A percentile compares a stretch with the other conserved stretches of the same genome.
Conservation (phyloP, 2,888 invertebrate genomes). For the Serripes groenlandicus region DNA sequence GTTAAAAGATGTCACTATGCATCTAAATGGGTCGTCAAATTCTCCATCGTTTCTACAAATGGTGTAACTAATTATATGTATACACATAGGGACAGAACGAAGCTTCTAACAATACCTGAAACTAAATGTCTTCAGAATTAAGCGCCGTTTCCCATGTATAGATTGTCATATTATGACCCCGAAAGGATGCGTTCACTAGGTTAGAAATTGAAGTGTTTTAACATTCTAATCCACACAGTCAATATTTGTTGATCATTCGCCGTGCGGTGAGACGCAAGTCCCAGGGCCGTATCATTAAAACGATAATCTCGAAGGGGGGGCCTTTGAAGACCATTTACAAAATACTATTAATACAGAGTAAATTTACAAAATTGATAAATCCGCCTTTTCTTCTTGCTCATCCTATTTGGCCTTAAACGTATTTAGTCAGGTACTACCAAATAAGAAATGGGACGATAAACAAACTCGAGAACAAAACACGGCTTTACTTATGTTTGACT, state of each 20-base stretch:
- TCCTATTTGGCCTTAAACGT: neutral
- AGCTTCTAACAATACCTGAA: no score
- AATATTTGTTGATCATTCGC: constrained; percentile 12
- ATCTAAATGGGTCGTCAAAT: no score
- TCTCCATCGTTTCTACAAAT: no score
- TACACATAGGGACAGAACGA: no score
- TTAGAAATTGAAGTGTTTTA: constrained; percentile 16
- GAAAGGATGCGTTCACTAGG: constrained; percentile 16
- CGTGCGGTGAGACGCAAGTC: constrained; percentile 11
- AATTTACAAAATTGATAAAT: constrained; percentile 17
- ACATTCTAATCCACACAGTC: constrained; percentile 15
- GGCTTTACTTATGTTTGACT: constrained; percentile 13
- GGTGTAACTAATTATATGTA: no score
- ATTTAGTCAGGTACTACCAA: constrained; percentile 3
- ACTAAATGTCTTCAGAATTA: no score
- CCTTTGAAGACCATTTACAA: constrained; percentile 24
- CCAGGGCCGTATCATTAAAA: constrained; percentile 1
- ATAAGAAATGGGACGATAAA: neutral
- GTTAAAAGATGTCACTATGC: no score
- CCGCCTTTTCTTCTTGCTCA: constrained; percentile 10
- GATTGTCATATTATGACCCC: constrained; percentile 15
- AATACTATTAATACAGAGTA: constrained; percentile 20
- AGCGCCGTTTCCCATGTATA: no score
- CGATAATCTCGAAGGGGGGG: constrained; percentile 16
- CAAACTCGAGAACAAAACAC: neutral